phyloP scores from a whole-genome alignment of 2,888 invertebrate genomes.

The Tinea trinotella region DNA sequence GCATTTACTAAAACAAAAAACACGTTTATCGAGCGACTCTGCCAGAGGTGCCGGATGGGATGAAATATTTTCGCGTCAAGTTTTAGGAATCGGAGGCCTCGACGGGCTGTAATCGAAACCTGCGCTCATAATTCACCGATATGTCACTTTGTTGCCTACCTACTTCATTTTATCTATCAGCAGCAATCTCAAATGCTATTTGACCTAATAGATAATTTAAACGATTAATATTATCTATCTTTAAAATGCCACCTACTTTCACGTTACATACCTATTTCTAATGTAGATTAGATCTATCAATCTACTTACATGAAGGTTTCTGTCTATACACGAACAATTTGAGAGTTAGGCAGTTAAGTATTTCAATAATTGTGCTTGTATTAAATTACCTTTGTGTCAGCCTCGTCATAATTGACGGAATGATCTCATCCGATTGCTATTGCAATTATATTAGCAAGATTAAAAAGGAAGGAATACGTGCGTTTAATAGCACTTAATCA shows the following conservation, averaged over 20 bases:
- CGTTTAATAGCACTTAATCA: conserved; percentile 6
- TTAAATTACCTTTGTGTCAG: no score
- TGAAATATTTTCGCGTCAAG: conserved; percentile 67
- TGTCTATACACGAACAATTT: no score
- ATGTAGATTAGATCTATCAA: no score
- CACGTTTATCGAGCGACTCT: conserved; percentile 45
- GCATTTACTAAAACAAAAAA: conserved; percentile 68
- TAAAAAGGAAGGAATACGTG: not conserved
- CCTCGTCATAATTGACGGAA: conserved; percentile 4
- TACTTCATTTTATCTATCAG: no score
- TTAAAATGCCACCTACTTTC: not conserved
- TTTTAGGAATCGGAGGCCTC: conserved; percentile 34
- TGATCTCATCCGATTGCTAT: conserved; percentile 10
- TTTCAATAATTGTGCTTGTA: no score
- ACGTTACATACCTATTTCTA: not conserved
- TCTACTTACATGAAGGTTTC: no score
- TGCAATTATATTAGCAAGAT: not conserved
- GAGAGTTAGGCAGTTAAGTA: no score
- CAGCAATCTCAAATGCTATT: not conserved
- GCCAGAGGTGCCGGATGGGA: conserved; percentile 65
- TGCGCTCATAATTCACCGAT: conserved; percentile 1
- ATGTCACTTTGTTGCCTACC: no score
- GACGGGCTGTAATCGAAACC: not conserved
- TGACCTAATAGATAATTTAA: not conserved
- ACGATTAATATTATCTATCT: not conserved